Conservation (phyloP, 2,113 vertebrate species). For the Benitochromis conjunctus region DNA sequence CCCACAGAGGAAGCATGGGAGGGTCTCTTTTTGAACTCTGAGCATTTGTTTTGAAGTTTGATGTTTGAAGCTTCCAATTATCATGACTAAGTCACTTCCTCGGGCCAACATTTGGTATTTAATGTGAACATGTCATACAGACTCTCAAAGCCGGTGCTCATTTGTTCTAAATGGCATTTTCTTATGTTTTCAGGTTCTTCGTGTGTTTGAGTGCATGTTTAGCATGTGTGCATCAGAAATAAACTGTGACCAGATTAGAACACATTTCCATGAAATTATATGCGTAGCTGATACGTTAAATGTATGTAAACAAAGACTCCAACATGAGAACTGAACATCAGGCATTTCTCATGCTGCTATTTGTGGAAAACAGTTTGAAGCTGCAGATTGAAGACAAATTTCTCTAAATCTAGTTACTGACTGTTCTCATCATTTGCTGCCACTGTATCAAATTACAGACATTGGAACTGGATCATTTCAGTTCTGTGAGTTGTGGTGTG, state of each 20-base stretch:
- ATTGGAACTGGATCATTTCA: neutral
- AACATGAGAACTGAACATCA: neutral
- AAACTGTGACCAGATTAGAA: neutral
- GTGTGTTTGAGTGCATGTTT: neutral
- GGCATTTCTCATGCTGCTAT: neutral
- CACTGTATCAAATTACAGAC: neutral
- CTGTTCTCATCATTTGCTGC: neutral
- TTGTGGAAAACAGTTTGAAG: neutral
- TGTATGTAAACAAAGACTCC: neutral
- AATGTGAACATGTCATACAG: conserved; percentile 54
- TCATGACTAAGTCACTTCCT: conserved; percentile 52
- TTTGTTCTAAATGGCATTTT: conserved; percentile 11
- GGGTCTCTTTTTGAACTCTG: conserved; percentile 43
- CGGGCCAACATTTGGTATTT: conserved; percentile 57
- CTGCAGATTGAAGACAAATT: neutral
- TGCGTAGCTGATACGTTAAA: neutral
- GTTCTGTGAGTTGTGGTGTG: neutral
- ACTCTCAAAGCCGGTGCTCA: conserved; percentile 38
- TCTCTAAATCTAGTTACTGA: neutral
- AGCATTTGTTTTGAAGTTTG: conserved; percentile 65
- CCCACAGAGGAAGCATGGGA: conserved; percentile 51
- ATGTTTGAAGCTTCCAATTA: conserved; percentile 52
- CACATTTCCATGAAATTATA: neutral
- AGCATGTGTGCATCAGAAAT: neutral
- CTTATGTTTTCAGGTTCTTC: neutral